Evolutionary conservation across 1,140 invertebrate species (phyloP), one percentile per base, ranked within the genome.

Genomic region (Diorhabda carinulata): DNA sequence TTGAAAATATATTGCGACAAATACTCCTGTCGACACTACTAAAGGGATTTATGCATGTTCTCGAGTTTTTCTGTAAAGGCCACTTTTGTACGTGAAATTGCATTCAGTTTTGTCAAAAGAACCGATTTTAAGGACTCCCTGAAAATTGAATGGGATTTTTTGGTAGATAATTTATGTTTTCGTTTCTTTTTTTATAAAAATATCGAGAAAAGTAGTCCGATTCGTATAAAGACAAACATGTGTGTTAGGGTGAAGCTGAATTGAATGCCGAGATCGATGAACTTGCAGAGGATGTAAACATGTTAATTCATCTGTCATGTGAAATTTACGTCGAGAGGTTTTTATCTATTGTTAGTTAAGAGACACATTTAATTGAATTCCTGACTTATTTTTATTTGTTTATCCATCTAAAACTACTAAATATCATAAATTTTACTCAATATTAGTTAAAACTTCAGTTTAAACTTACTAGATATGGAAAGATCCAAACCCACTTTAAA

Each of bases 11-110:
- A 69, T 72, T 68, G 68, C 71, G 69, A 76, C 73, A 76, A 76
- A 76, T 74, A 72, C 68, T 59, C 69, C 64, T 72, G 75, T 74
- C 75, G 71, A 72, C 74, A 74, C 73, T 76, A 64, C 73, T 72
- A 72, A 76, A 69, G 57, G 69, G 73, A 74, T 74, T 76, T 76
- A 74, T 74, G 73, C 68, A 60, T 44, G 66, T 69, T 42, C 62
- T 71, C 67, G 72, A 74, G 72, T 69, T 61, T 69, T 73, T 76
- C 61, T 70, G 74, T 72, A 71, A 74, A 76, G 69, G 72, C 70
- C 57, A 70, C 73, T 75, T 76, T 74, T 76, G 67, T 69, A 69
- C 44, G 44, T 68, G 67, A 74, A 76, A 76, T 76, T 76, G 73
- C 71, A 73, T 75, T 75, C 72, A 61, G 25, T 41, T 62, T 64